phyloP scores from a whole-genome alignment of 2,113 vertebrate species.

The Oreochromis niloticus region DNA sequence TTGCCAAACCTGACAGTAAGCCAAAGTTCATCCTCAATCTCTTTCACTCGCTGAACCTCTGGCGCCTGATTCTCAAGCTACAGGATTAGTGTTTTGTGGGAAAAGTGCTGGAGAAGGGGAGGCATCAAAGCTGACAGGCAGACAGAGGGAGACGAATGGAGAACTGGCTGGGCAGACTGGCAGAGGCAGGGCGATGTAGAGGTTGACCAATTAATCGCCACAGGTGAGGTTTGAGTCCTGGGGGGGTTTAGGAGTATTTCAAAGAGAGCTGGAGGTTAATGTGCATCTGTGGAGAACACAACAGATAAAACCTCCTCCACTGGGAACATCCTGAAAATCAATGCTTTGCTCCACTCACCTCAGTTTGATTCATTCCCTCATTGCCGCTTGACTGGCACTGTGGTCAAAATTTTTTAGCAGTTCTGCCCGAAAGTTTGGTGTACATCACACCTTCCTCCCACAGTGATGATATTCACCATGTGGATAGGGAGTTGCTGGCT shows the following conservation, averaged over 20 bases:
- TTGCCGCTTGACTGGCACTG: background rate
- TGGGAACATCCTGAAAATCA: slow-evolving; percentile 22
- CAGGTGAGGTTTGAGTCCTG: slow-evolving; percentile 20
- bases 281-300: slow-evolving; percentile 33
- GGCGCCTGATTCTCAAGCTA: background rate
- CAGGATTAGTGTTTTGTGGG: slow-evolving; percentile 17
- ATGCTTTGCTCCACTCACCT: slow-evolving; percentile 15
- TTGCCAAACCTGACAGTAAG: background rate
- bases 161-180: background rate
- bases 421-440: background rate
- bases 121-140: slow-evolving; percentile 15
- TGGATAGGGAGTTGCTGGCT: background rate
- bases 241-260: slow-evolving; percentile 21
- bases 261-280: slow-evolving; percentile 42
- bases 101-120: background rate
- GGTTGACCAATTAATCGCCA: slow-evolving; percentile 46
- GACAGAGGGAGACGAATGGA: background rate
- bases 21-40: slow-evolving; percentile 3
- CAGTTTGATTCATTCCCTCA: background rate
- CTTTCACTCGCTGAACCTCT: background rate
- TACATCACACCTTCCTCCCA: background rate
- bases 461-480: background rate
- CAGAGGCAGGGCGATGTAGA: background rate
- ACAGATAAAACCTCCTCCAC: slow-evolving; percentile 31
- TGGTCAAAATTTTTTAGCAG: background rate